These are phyloP conservation scores for Flabesymbios commensalis DNA, from an alignment of 2,888 invertebrate genomes.

Conservation along the genomic window DNA sequence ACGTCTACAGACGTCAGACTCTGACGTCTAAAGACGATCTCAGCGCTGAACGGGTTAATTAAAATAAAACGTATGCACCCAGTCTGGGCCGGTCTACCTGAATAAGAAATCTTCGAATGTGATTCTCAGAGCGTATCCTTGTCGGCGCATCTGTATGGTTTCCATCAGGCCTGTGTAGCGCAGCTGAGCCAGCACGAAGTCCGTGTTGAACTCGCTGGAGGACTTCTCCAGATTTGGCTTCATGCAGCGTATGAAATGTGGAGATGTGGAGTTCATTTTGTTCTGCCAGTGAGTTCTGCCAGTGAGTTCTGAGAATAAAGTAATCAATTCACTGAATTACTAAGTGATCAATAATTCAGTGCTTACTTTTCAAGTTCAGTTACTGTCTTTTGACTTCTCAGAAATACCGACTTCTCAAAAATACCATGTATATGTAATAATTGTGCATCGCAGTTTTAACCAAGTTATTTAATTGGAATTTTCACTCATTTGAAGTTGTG, in stretches of 20 bases:
- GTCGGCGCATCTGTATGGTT: slow-evolving; percentile 47
- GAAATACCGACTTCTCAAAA: too few relatives aligned
- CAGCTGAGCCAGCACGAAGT: slow-evolving; percentile 40
- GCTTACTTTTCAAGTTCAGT: too few relatives aligned
- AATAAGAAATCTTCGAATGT: slow-evolving; percentile 44
- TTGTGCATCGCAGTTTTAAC: too few relatives aligned
- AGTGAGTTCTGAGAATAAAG: slow-evolving; percentile 48
- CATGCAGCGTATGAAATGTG: slow-evolving; percentile 50
- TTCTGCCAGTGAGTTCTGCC: slow-evolving; percentile 44
- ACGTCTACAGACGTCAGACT: too few relatives aligned
- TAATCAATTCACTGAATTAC: neutral
- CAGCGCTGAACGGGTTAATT: too few relatives aligned
- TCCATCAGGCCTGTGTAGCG: slow-evolving; percentile 51
- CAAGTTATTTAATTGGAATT: too few relatives aligned
- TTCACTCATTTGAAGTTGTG: too few relatives aligned
- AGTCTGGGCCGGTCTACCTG: too few relatives aligned
- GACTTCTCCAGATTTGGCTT: slow-evolving; percentile 33
- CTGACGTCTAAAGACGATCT: too few relatives aligned
- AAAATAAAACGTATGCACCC: too few relatives aligned
- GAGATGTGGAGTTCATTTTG: slow-evolving; percentile 42
- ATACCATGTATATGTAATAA: too few relatives aligned
- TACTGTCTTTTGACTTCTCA: too few relatives aligned
- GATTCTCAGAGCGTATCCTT: slow-evolving; percentile 47
- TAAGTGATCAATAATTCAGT: neutral
- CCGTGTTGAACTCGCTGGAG: slow-evolving; percentile 19